These are phyloP conservation scores for Rutpela maculata DNA, from an alignment of 2,888 invertebrate species.

Conservation along the genomic window DNA sequence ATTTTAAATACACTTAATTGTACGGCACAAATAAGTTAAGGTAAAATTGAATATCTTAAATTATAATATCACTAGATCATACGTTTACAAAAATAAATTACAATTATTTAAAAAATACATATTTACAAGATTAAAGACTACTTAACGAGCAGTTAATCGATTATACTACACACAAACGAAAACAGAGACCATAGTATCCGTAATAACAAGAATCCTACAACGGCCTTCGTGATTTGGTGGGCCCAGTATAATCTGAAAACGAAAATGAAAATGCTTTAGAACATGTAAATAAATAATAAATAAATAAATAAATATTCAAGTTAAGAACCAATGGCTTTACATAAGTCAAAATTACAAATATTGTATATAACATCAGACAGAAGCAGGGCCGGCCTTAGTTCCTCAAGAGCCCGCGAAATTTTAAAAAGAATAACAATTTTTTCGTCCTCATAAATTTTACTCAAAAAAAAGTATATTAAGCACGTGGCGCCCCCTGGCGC, in stretches of 20 bases:
- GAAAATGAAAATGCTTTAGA: background rate
- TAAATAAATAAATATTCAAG: too few relatives aligned
- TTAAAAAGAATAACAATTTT: too few relatives aligned
- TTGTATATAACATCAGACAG: too few relatives aligned
- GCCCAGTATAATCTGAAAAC: constrained; percentile 31
- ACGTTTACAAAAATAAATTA: background rate
- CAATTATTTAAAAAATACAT: constrained; percentile 7
- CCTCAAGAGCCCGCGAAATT: too few relatives aligned
- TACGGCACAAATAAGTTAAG: background rate
- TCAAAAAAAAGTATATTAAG: too few relatives aligned
- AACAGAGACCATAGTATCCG: constrained; percentile 22
- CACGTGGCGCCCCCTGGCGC: too few relatives aligned
- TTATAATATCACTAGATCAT: constrained; percentile 2
- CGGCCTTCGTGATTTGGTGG: constrained; percentile 21
- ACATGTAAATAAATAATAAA: background rate
- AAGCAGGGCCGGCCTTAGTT: too few relatives aligned
- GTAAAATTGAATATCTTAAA: background rate
- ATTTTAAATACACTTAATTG: background rate
- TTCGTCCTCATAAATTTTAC: too few relatives aligned
- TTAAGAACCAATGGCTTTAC: too few relatives aligned
- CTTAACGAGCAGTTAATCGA: background rate
- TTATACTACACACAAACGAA: constrained; percentile 12
- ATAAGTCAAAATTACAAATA: too few relatives aligned
- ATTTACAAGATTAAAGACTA: constrained; percentile 16
- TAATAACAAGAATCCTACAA: constrained; percentile 21